Evolutionary conservation across 2,113 vertebrate genomes (phyloP).

Genomic region (Blennius ocellaris): DNA sequence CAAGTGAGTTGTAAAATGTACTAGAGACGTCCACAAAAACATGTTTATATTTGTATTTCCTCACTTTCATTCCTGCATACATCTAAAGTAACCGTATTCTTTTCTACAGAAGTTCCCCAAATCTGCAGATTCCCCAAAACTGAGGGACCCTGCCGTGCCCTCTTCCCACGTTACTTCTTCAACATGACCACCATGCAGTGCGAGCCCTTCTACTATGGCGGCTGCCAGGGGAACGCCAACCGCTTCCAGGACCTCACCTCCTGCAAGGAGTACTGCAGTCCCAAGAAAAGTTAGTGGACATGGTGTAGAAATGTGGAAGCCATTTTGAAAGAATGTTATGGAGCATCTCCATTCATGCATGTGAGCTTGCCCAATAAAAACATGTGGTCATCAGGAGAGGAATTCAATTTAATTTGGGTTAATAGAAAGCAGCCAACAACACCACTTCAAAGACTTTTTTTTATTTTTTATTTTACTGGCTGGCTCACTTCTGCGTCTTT

Average conservation of each 20-base stretch:
- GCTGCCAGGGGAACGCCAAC: constrained; percentile 86
- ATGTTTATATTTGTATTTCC: too few species aligned
- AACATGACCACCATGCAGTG: constrained; percentile 91
- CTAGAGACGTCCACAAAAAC: too few species aligned
- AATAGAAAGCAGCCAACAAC: too few species aligned
- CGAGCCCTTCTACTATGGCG: constrained; percentile 85
- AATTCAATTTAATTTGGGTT: neutral
- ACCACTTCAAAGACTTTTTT: neutral
- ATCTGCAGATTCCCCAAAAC: constrained; percentile 86
- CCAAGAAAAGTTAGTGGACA: constrained; percentile 82
- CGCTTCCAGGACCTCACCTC: constrained; percentile 81
- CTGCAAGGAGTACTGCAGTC: constrained; percentile 87
- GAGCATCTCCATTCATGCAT: neutral
- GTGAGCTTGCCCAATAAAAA: neutral
- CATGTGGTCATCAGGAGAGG: neutral
- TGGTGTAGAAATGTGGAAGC: constrained; percentile 33
- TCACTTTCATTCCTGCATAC: too few species aligned
- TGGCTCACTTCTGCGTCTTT: neutral
- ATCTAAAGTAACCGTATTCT: neutral
- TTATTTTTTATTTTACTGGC: neutral
- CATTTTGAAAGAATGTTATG: constrained; percentile 7
- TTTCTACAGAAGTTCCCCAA: constrained; percentile 86
- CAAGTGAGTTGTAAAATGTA: too few species aligned
- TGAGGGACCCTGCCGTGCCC: constrained; percentile 78
- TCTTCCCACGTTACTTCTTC: constrained; percentile 85